Evolutionary conservation across 2,113 vertebrate genomes (phyloP).

Genomic region (Pollimyrus isidori): DNA sequence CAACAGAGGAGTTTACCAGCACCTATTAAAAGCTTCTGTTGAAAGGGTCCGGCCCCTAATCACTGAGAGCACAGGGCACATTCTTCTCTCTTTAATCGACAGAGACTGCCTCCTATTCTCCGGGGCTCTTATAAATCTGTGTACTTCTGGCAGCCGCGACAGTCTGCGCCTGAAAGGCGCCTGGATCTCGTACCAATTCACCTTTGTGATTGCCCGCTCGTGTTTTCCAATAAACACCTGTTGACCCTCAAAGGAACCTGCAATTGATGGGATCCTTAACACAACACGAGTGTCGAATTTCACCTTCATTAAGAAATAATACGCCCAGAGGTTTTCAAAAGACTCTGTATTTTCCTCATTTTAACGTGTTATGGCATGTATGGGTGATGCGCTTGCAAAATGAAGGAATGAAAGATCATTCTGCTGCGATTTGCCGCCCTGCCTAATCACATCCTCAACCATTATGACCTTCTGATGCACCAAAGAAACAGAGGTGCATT

Average conservation of each 20-base stretch:
- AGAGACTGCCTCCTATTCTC: neutral
- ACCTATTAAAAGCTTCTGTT: neutral
- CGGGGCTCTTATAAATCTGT: neutral
- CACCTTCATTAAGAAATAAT: constrained; percentile 7
- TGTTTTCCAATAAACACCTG: constrained; percentile 5
- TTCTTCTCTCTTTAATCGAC: neutral
- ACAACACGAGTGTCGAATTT: neutral
- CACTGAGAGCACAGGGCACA: neutral
- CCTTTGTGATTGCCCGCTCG: constrained; percentile 6
- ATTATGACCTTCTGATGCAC: neutral
- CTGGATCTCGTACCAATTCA: neutral
- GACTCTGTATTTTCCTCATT: neutral
- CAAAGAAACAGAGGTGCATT: neutral
- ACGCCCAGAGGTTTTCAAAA: neutral
- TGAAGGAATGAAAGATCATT: neutral
- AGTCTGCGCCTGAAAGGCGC: neutral
- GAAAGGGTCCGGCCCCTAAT: neutral
- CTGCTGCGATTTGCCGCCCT: neutral
- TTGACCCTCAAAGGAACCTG: neutral
- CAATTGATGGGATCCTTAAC: neutral
- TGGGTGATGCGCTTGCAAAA: neutral
- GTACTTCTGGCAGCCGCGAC: neutral
- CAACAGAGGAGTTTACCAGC: neutral
- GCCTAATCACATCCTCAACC: neutral
- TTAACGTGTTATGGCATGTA: neutral